Evolutionary conservation across 2,113 vertebrate genomes (phyloP), one percentile per base, ranked within the genome.

Genomic region (Salvelinus namaycush): DNA sequence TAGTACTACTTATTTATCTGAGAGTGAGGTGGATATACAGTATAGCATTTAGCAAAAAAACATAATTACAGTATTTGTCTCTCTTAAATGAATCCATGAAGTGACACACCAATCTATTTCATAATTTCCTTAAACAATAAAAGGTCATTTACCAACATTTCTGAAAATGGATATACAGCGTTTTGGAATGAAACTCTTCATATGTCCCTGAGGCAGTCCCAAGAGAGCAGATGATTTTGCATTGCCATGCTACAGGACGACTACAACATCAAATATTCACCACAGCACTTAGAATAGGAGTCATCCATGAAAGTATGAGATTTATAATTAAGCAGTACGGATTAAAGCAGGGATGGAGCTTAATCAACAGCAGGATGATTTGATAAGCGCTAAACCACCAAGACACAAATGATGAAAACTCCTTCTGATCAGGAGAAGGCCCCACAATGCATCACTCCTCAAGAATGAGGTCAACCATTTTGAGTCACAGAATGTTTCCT

Each of bases 281-380:
- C 75, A 75, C 77, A 48, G 72, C 73, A 80, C 75, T 72, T 27
- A 2, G 67, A 79, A 79, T 72, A 74, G 71, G 76, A 79, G 80
- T 26, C 22, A 74, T 87, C 82, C 82, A 85, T 87, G 87, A 78
- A 85, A 89, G 78, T 85, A 81, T 82, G 88, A 85, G 86, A 87
- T 91, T 87, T 87, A 90, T 92, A 93, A 92, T 92, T 91, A 92
- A 85, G 80, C 84, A 83, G 82, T 85, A 57, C 9, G 82, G 87
- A 90, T 90, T 90, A 90, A 89, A 81, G 85, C 71, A 81, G 87
- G 86, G 87, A 85, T 39, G 77, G 67, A 72, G 82, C 71, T 82
- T 90, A 90, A 92, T 90, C 86, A 90, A 68, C 84, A 54, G 81
- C 79, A 79, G 82, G 82, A 87, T 88, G 67, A 44, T 75, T 68